Evolutionary conservation across 2,797 vertebrate genomes (phyloP).

Genomic region (Synaphobranchus kaupii): DNA sequence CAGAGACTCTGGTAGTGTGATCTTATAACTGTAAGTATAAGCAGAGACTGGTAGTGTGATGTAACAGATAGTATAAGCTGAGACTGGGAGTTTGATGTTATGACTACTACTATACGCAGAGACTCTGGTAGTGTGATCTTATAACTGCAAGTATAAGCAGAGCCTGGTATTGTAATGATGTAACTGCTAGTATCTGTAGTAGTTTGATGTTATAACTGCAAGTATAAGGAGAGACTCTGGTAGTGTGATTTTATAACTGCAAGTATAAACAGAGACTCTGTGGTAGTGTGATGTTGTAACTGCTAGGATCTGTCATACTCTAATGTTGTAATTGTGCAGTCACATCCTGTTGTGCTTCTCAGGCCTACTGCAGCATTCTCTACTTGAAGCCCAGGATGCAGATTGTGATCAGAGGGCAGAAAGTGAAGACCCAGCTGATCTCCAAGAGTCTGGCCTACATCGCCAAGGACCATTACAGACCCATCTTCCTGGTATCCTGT

Average conservation of each 20-base stretch:
- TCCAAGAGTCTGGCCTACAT: constrained; percentile 72
- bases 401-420: constrained; percentile 76
- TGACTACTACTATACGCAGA: not conserved
- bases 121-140: not conserved
- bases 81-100: not conserved
- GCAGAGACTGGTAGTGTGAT: not conserved
- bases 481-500: constrained; percentile 79
- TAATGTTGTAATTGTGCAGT: not conserved
- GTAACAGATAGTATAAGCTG: not conserved
- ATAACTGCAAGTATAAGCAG: not conserved
- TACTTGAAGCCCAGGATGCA: constrained; percentile 82
- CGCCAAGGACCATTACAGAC: constrained; percentile 80
- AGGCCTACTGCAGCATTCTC: constrained; percentile 81
- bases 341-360: constrained; percentile 10
- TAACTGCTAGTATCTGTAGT: not conserved
- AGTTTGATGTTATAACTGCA: not conserved
- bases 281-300: too few species aligned
- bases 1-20: too few species aligned
- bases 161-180: not conserved
- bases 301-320: not conserved
- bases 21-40: not conserved
- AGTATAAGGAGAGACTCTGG: not conserved
- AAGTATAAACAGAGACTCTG: not conserved
- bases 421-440: constrained; percentile 75
- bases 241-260: not conserved